These are phyloP conservation scores for Dipodomys ordii DNA, from an alignment of 2,113 vertebrate genomes.

Conservation along the genomic window DNA sequence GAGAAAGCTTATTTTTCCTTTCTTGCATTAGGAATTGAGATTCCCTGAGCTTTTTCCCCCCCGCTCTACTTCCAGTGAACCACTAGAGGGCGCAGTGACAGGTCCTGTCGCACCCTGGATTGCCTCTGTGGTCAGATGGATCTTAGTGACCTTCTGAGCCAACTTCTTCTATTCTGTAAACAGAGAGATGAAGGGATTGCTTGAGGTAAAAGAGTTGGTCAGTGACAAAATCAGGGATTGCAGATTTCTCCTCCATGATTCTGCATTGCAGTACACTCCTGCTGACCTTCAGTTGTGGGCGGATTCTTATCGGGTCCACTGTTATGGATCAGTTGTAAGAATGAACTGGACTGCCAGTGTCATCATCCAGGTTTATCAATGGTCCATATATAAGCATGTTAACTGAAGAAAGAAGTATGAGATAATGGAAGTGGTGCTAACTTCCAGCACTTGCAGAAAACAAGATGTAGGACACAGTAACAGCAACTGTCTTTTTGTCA, in stretches of 20 bases:
- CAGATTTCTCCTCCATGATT: neutral
- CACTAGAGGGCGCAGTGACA: conserved; percentile 49
- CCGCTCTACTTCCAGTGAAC: neutral
- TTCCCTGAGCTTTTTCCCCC: neutral
- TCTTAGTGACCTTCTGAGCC: neutral
- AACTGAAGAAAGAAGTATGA: neutral
- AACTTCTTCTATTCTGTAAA: neutral
- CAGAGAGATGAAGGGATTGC: neutral
- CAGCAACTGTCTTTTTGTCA: neutral
- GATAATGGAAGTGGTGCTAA: neutral
- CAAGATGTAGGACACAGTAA: neutral
- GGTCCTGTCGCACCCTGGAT: neutral
- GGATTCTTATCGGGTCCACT: neutral
- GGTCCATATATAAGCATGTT: neutral
- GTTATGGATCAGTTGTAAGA: neutral
- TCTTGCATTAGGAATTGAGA: neutral
- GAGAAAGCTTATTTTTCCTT: neutral
- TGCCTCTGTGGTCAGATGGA: neutral
- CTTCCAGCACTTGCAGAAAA: neutral
- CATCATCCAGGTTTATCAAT: neutral
- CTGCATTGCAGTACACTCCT: neutral
- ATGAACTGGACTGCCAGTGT: neutral
- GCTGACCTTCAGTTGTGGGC: neutral
- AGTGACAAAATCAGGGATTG: neutral
- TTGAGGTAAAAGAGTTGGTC: neutral